Base-by-base conservation (phyloP, 2,797 vertebrate species). In the Vultur gryphus region DNA sequence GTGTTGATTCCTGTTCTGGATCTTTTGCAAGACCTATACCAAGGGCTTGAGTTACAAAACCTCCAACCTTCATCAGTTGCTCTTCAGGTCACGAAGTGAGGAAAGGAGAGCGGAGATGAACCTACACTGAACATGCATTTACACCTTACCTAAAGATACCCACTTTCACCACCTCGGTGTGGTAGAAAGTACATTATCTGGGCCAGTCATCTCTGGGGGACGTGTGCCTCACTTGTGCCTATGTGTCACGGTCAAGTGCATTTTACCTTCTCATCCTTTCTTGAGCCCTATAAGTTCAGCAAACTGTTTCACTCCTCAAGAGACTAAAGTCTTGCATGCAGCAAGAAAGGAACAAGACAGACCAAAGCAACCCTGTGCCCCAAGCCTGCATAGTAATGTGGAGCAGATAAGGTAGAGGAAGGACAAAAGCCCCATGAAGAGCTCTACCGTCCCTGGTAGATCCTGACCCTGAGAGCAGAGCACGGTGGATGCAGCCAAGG, bases 71-170 rank as follows among this genome's bases (percentile, higher is more conserved):
- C 41, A 66, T 43, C 70, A 20, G 58, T 62, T 94, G 67, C 44
- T 67, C n/a, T 64, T 92, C 24, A 76, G 64, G 90, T 78, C 48
- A 43, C 4, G 2, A 58, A 76, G 21, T n/a, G 83, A 66, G 85
- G 54, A 73, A 52, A 72, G 39, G 62, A 67, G 70, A 82, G 43
- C 0, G 0, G 70, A 94, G 72, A 14, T 29, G 69, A 79, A 58
- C 46, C 49, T 87, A 15, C 28, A 52, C 1, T 13, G 67, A 83
- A 33, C 7, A 1, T 31, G 37, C 55, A 43, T 93, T 90, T 84
- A 29, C 80, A 77, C 88, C 77, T 80, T 89, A 33, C 39, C 37
- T 90, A 65, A 94, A 85, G 78, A 75, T 80, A 71, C 5, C 35
- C 11, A 11, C 65, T 87, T 76, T 49, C 52, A 59, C 70, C 35